Evolutionary conservation across 2,113 vertebrate species (phyloP).

Genomic region (Dinomys branickii): DNA sequence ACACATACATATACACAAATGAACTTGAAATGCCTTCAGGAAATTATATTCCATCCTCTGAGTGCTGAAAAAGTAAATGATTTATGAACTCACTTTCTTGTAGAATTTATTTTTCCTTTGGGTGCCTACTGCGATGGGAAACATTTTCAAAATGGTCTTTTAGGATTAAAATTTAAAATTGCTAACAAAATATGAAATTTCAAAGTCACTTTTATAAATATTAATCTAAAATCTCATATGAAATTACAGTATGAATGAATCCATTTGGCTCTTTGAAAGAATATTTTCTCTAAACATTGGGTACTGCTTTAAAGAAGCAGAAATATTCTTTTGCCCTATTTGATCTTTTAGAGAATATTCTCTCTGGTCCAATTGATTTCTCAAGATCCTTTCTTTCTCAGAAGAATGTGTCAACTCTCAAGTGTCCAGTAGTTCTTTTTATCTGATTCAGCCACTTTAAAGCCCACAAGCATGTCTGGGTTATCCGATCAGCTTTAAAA

Average conservation of each 20-base stretch:
- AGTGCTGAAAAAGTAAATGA: constrained; percentile 54
- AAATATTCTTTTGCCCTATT: constrained; percentile 59
- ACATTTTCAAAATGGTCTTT: constrained; percentile 44
- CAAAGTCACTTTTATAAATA: constrained; percentile 60
- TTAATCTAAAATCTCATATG: neutral
- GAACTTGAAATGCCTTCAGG: neutral
- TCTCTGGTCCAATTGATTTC: constrained; percentile 79
- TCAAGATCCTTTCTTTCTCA: constrained; percentile 70
- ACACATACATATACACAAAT: neutral
- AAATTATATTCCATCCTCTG: constrained; percentile 29
- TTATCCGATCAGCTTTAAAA: constrained; percentile 87
- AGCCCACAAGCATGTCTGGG: constrained; percentile 75
- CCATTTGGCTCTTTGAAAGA: constrained; percentile 48
- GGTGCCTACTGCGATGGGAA: constrained; percentile 29
- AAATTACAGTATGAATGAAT: constrained; percentile 8
- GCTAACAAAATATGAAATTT: constrained; percentile 33
- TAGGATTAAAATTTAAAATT: constrained; percentile 55
- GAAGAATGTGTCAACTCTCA: constrained; percentile 80
- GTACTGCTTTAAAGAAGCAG: constrained; percentile 55
- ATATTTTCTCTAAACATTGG: constrained; percentile 53
- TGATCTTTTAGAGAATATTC: constrained; percentile 65
- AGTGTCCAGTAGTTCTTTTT: constrained; percentile 81
- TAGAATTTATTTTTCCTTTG: constrained; percentile 37
- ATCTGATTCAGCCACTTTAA: constrained; percentile 83
- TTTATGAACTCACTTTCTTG: constrained; percentile 59